Percentiles rank a stretch among this genome's conserved stretches.
These are phyloP conservation scores for Agonopterix heracliana DNA, from an alignment of 2,888 invertebrate genomes.

Conservation along the genomic window DNA sequence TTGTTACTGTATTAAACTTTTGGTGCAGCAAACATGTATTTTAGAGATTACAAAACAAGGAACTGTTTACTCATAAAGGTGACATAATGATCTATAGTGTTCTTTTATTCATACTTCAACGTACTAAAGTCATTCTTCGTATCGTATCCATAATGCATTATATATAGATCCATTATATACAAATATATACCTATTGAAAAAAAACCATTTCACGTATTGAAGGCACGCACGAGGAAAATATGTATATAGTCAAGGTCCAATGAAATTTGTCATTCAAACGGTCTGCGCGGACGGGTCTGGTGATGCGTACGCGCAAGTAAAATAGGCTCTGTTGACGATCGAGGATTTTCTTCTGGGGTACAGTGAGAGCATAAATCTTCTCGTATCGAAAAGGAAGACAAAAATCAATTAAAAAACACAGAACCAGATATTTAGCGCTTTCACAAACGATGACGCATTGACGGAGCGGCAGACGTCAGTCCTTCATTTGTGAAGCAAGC, in stretches of 20 bases:
- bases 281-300: constrained; percentile 28
- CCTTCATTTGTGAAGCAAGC: too few relatives aligned
- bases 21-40: too few relatives aligned
- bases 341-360: constrained; percentile 60
- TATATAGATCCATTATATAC: background rate
- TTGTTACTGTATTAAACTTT: too few relatives aligned
- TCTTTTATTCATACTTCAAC: constrained; percentile 7
- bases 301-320: constrained; percentile 45
- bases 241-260: constrained; percentile 52
- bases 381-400: background rate
- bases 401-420: too few relatives aligned
- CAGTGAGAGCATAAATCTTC: constrained; percentile 28
- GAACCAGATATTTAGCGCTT: too few relatives aligned
- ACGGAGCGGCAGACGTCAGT: too few relatives aligned
- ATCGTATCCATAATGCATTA: constrained; percentile 6
- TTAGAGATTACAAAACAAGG: too few relatives aligned
- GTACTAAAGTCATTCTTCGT: constrained; percentile 4
- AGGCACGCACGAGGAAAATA: constrained; percentile 71
- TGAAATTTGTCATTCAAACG: constrained; percentile 71
- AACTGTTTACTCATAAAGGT: background rate
- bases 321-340: constrained; percentile 30
- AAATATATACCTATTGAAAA: background rate
- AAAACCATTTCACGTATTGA: constrained; percentile 37
- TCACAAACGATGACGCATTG: too few relatives aligned
- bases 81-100: constrained; percentile 7